A percentile compares a stretch with the other conserved stretches of the same genome.
phyloP scores from a whole-genome alignment of 2,888 invertebrate species.

The Rutpela maculata region DNA sequence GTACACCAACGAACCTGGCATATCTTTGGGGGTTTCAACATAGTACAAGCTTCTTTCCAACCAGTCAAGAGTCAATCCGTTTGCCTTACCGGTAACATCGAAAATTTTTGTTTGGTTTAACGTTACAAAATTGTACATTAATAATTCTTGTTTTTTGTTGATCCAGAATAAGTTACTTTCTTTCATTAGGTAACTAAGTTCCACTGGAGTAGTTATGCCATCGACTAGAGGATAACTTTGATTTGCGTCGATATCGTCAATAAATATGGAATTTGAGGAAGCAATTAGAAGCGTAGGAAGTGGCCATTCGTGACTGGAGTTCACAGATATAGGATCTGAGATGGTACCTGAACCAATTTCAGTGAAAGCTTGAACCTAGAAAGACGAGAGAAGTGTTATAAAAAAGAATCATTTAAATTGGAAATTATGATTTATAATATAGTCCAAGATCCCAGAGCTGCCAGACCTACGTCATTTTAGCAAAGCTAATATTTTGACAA shows the following conservation, averaged over 20 bases:
- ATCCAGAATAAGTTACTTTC: slow-evolving; percentile 90
- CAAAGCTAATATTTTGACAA: too few species aligned
- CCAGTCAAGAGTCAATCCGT: slow-evolving; percentile 91
- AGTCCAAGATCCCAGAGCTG: too few species aligned
- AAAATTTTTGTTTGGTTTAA: slow-evolving; percentile 77
- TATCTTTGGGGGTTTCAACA: slow-evolving; percentile 77
- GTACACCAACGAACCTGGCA: slow-evolving; percentile 77
- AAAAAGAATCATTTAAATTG: not conserved
- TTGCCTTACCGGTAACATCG: slow-evolving; percentile 77
- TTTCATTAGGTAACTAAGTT: slow-evolving; percentile 81
- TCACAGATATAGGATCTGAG: slow-evolving; percentile 80
- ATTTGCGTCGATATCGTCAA: slow-evolving; percentile 86
- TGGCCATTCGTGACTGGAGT: slow-evolving; percentile 84
- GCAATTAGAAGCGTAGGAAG: slow-evolving; percentile 87
- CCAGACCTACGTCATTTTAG: too few species aligned
- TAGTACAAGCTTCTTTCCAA: slow-evolving; percentile 89
- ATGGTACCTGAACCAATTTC: slow-evolving; percentile 85
- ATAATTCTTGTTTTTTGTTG: slow-evolving; percentile 84
- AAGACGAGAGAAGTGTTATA: slow-evolving; percentile 45
- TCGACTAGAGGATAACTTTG: slow-evolving; percentile 76
- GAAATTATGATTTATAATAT: too few species aligned
- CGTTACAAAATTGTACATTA: slow-evolving; percentile 76
- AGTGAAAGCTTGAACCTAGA: slow-evolving; percentile 87
- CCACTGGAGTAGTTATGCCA: slow-evolving; percentile 82
- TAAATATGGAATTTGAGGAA: slow-evolving; percentile 82